Base-by-base conservation (phyloP, 2,113 vertebrate species). In the Aplodontia rufa region DNA sequence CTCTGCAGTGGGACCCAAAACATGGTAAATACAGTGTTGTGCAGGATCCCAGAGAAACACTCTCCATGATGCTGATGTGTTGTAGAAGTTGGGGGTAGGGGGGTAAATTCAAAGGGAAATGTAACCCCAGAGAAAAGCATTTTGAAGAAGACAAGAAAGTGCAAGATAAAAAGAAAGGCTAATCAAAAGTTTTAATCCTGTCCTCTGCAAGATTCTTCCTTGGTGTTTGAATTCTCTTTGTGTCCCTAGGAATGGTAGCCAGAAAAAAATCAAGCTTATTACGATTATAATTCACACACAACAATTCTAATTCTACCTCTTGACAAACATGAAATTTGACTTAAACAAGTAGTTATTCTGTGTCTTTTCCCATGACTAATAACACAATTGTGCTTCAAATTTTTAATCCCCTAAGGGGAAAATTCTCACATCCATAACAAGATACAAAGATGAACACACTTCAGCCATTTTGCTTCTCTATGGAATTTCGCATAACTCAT, bases 201-300 rank as follows among this genome's bases (percentile, higher is more conserved):
- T 53, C 12, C 1, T 49, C 42, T 60, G 12, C 35, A 68, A 40
- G 55, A 42, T 17, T 40, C 12, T 49, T 30, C 32, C 32, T 12
- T 12, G 42, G 30, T 0, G 0, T 10, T 32, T 32, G 49, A 13
- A 35, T 1, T 30, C 42, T 58, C 8, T 49, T 11, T 6, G n/a
- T 62, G 51, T n/a, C n/a, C n/a, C n/a, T n/a, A 35, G 4, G 12
- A 30, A 20, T 0, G 6, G 13, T 2, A 4, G 2, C 53, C 10
- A 24, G 74, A 9, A 24, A n/a, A 5, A 32, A 51, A 81, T 35
- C 47, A 13, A 22, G 2, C n/a, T n/a, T n/a, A n/a, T n/a, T n/a
- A n/a, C n/a, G n/a, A 37, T 12, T 47, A 10, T 6, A 30, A 22
- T 1, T 1, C 4, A 2, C 2, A 12, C 3, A 10, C 40, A 13